These are phyloP conservation scores for Brachionus rubens DNA, from an alignment of 1,140 invertebrate genomes.

Conservation along the genomic window DNA sequence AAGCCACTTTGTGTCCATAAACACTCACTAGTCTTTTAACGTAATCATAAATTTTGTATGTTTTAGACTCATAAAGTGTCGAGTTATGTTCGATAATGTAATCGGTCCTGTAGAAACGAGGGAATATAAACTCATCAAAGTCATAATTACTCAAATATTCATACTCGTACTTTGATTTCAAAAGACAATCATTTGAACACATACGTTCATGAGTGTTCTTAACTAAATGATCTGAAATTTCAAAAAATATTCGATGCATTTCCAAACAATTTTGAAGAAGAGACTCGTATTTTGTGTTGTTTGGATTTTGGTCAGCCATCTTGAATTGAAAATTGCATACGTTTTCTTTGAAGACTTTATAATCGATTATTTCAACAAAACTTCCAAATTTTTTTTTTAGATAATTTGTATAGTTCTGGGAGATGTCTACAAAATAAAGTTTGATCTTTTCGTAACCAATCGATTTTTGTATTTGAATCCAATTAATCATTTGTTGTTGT, in stretches of 20 bases:
- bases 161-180: not conserved
- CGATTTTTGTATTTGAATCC: not conserved
- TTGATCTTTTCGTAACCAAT: not conserved
- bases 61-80: too few species aligned
- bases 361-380: not conserved
- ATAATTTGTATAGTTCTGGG: not conserved
- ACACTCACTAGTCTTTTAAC: not conserved
- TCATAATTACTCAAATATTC: not conserved
- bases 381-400: not conserved
- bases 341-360: not conserved
- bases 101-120: not conserved
- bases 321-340: not conserved
- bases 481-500: not conserved
- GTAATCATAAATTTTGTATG: not conserved
- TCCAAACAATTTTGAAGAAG: not conserved
- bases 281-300: not conserved
- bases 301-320: not conserved
- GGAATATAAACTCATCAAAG: slow-evolving; percentile 12
- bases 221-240: not conserved
- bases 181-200: not conserved
- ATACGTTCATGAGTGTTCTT: not conserved
- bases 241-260: not conserved
- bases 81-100: not conserved
- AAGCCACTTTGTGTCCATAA: not conserved
- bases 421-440: not conserved